Base-by-base conservation (phyloP, 1,140 invertebrate genomes). In the Epicauta chinensis region DNA sequence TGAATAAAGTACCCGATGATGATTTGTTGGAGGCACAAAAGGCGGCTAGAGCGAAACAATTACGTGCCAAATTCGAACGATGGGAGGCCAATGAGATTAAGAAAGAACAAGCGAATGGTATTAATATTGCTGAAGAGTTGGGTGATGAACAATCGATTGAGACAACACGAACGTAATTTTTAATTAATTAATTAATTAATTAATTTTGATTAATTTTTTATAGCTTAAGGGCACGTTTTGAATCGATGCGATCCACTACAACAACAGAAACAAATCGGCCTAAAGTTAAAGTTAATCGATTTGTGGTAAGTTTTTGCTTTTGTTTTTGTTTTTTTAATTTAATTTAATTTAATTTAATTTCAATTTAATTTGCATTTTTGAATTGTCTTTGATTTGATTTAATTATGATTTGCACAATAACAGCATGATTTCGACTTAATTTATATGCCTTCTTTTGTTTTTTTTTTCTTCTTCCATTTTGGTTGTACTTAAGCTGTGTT, bases 31-130 rank as follows among this genome's bases (percentile, higher is more conserved):
- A 88, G 77, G 84, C 86, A n/a, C 81, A 86, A 65, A 84, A 81
- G 53, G 78, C 89, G 10, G 87, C 86, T 13, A 78, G 86, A 54
- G 93, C 94, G 15, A 93, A 88, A 67, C 86, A 88, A 59, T 74
- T 97, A 58, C 80, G 86, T 54, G 89, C 84, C 32, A 92, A 91
- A 69, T 97, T 97, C 74, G 93, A 97, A 71, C 82, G 87, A 60
- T 93, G 93, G 89, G 84, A 90, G 60, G 80, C 80, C 35, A 80
- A 81, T 12, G 86, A 88, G 61, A 81, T 78, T 2, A 79, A 80
- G 61, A 65, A 72, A 2, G 72, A 75, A 56, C 56, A 71, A 37
- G 63, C 60, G 29, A 61, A 58, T 35, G 58, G 57, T 52, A 62
- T 70, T 1, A 71, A 73, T 53, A 61, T 71, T 2, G 65, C 67